These are phyloP conservation scores for Drosophila kikkawai DNA, from an alignment of 1,140 invertebrate species.

Conservation along the genomic window DNA sequence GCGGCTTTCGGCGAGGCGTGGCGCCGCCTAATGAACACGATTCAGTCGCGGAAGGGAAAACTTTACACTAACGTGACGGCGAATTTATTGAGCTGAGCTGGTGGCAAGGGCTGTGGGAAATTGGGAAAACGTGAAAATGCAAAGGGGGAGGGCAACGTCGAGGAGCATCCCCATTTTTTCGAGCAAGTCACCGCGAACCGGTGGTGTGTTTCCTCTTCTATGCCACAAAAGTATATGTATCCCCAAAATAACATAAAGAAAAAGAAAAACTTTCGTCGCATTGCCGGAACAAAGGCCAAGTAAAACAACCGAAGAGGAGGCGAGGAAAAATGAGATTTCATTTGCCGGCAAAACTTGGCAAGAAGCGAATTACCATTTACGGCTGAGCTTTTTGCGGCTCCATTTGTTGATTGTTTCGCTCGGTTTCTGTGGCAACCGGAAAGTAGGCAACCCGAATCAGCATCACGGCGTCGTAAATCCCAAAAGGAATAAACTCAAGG, in stretches of 20 bases:
- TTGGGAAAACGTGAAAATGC: conserved; percentile 31
- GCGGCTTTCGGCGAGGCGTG: conserved; percentile 26
- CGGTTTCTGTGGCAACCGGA: conserved; percentile 26
- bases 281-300: conserved; percentile 38
- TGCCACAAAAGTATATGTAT: conserved; percentile 23
- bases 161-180: conserved; percentile 49
- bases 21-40: conserved; percentile 44
- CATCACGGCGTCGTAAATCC: conserved; percentile 31
- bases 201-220: conserved; percentile 40
- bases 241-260: not conserved
- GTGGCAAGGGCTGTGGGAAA: conserved; percentile 22
- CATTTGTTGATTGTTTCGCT: conserved; percentile 51
- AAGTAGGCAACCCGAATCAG: conserved; percentile 50
- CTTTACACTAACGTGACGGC: conserved; percentile 52
- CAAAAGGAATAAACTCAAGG: conserved; percentile 4
- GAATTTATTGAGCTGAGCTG: conserved; percentile 51
- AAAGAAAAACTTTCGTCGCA: conserved; percentile 43
- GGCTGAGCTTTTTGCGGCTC: conserved; percentile 42
- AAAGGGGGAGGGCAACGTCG: conserved; percentile 15
- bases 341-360: conserved; percentile 45
- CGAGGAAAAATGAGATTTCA: conserved; percentile 33
- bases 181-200: conserved; percentile 45
- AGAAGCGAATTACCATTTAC: conserved; percentile 47
- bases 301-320: conserved; percentile 1
- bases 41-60: conserved; percentile 41